Evolutionary conservation across 1,140 invertebrate species (phyloP), one percentile per base, ranked within the genome.

Genomic region (Formica exsecta): DNA sequence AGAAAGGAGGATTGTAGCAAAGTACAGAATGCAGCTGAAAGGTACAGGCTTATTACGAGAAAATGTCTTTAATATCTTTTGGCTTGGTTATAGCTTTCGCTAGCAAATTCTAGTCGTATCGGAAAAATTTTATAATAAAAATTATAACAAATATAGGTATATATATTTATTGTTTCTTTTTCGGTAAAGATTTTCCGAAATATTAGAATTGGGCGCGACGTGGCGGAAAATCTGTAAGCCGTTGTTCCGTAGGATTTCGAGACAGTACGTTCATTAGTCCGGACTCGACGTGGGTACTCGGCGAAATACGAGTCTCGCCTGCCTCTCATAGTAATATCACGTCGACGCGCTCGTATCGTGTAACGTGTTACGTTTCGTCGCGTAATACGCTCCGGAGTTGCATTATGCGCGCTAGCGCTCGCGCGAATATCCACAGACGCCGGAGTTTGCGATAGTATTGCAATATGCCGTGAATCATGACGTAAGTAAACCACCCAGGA

Each of bases 351-450:
- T 57, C 84, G 70, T 84, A 87, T 77, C 54, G 44, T 38, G 66
- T 83, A 87, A 85, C 70, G 32, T 65, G 79, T 90, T 88, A 74
- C 62, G 71, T 86, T 90, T 64, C 83, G 86, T 79, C 80, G 68
- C 64, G 90, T 85, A 85, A 87, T 66, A 64, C 68, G 74, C 29
- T 54, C 29, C 66, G 68, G 79, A 48, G 61, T 44, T 79, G 86
- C 57, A 68, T 86, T 86, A 74, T 83, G 68, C 48, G 80, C 68
- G 61, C 22, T 57, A 66, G 61, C 59, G 64, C 81, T 29, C 36
- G 59, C 75, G 16, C 76, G 48, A 13, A 41, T 44, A 80, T 51
- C 48, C 68, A 29, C 22, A 32, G 13, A 68, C 36, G 29, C 9
- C 19, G 7, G 32, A 66, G 36, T 76, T 66, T 79, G 62, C 32